Evolutionary conservation across 2,113 vertebrate genomes (phyloP), one percentile per base, ranked within the genome.

Genomic region (Myrmecobius fasciatus): DNA sequence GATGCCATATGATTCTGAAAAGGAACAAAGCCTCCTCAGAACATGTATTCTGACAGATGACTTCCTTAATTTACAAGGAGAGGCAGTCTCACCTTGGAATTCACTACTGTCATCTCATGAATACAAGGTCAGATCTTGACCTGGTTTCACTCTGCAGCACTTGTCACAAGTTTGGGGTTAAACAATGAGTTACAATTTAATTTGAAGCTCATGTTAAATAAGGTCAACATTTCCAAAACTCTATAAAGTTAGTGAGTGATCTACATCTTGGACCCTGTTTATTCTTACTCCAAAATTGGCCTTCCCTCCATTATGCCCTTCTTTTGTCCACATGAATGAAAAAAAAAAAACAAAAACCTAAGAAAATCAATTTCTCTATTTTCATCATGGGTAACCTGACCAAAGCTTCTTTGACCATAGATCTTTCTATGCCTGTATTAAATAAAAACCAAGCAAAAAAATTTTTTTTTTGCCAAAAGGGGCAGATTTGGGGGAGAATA

Each of bases 91-190:
- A 94, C 97, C 95, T 94, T 89, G 56, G 54, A 83, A 90, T 28
- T 97, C 94, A 97, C 96, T 95, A 17, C 46, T 92, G 53, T 95
- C 83, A 89, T 97, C 96, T 97, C 94, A 97, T 95, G 95, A 94
- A 95, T 53, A 49, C 52, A 91, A 96, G 96, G 97, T 98, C 96
- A 52, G 36, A 97, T 97, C 96, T 97, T 88, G 95, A 96, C 67
- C 43, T 92, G 89, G 91, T 94, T 89, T 54, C 93, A 96, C 97
- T 97, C 89, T 92, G 17, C 46, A 95, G 91, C 97, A 96, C 67
- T 75, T 83, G 48, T 94, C 91, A 90, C 95, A 94, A 95, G 89
- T 53, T 97, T 96, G 52, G 53, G 83, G 67, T 46, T 97, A 91
- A 90, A 93, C 11, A 93, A 89, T 92, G 53, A 96, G 95, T 96